Conservation (phyloP, 2,888 invertebrate species). For the Cordilura impudica region DNA sequence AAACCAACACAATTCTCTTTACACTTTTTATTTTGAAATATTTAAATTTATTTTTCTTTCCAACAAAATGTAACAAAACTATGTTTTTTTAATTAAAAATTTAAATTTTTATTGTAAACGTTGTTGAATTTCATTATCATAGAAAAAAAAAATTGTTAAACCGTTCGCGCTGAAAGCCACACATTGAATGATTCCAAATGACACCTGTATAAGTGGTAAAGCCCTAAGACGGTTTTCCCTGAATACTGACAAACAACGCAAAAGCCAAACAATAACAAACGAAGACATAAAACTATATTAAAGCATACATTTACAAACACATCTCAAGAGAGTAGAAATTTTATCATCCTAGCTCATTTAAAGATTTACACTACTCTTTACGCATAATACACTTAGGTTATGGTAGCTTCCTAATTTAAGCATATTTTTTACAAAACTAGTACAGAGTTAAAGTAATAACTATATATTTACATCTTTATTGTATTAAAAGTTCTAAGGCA, state of each 20-base stretch:
- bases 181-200: constrained; percentile 70
- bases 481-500: neutral
- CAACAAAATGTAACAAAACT: constrained; percentile 61
- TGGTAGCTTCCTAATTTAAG: too few species aligned
- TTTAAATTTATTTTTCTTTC: neutral
- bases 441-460: too few species aligned
- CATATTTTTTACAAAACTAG: too few species aligned
- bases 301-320: constrained; percentile 1
- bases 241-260: neutral
- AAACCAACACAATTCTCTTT: constrained; percentile 40
- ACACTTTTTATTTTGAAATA: constrained; percentile 42
- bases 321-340: constrained; percentile 2
- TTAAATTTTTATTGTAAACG: neutral
- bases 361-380: too few species aligned
- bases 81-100: neutral
- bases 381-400: too few species aligned
- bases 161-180: constrained; percentile 67
- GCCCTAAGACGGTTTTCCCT: constrained; percentile 28
- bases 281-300: neutral
- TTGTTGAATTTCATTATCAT: neutral
- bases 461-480: neutral
- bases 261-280: constrained; percentile 1
- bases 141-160: constrained; percentile 62
- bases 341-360: neutral
- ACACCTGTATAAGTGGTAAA: constrained; percentile 22